Evolutionary conservation across 2,888 invertebrate species (phyloP).

Genomic region (Andricus quercusramuli): DNA sequence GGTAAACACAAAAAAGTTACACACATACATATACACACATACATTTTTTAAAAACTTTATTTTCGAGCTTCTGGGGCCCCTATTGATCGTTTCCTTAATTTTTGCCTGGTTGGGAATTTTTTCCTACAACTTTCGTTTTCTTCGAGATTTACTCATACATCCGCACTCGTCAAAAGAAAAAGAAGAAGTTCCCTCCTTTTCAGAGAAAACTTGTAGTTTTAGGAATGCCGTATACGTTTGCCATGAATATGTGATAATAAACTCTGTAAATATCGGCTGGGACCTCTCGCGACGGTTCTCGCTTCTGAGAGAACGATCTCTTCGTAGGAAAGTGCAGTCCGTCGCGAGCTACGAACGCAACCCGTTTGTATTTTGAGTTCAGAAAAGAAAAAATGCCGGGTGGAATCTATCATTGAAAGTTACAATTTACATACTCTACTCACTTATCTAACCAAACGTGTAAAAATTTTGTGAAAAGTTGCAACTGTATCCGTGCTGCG

Average conservation of each 20-base stretch:
- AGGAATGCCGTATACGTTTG: conserved; percentile 9
- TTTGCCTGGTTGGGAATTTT: not conserved
- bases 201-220: conserved; percentile 5
- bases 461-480: not conserved
- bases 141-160: not conserved
- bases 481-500: not conserved
- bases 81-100: not conserved
- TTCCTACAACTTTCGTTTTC: conserved; percentile 1
- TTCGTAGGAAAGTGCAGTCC: conserved; percentile 53
- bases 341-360: conserved; percentile 51
- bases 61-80: too few relatives aligned
- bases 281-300: conserved; percentile 8
- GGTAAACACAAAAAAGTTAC: too few relatives aligned
- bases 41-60: too few relatives aligned
- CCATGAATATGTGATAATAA: conserved; percentile 17
- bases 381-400: not conserved
- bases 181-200: not conserved
- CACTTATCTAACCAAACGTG: not conserved
- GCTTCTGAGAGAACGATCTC: conserved; percentile 34
- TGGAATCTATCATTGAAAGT: not conserved
- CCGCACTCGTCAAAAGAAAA: not conserved
- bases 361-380: conserved; percentile 37
- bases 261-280: conserved; percentile 17
- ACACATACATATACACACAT: too few relatives aligned
- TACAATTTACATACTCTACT: not conserved